Base-by-base conservation (phyloP, 2,888 invertebrate genomes). In the Steromphala cineraria region DNA sequence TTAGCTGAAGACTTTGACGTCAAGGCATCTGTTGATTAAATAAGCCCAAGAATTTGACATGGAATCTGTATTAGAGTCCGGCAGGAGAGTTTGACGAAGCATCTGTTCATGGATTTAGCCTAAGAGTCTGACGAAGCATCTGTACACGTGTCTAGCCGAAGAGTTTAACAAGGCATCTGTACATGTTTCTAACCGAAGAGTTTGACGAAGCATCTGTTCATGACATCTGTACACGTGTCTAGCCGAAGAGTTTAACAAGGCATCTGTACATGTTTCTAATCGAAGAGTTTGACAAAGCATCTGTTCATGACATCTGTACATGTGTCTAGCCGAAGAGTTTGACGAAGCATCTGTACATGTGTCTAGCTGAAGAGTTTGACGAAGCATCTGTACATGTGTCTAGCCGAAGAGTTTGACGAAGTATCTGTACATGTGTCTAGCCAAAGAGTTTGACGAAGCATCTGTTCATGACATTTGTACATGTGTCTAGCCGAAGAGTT, bases 381-480 rank as follows among this genome's bases (percentile, higher is more conserved):
- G 55, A 62, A 5, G 77, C 53, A 19, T 36, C 40, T 21, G 46
- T 46, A 46, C 10, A 10, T 46, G 46, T 10, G 13, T 5, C 46
- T 46, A 98, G 86, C 98, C 98, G 93, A 98, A 99, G 55, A 99
- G 95, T 93, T 98, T 99, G 86, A 98, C 98, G 93, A 99, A 99
- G 94, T 99, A 99, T 83, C 40, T 21, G 46, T 46, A 46, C 10
- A 10, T 46, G 46, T 10, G 13, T 5, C 46, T 46, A 98, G 86
- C 98, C 98, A 92, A 98, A 99, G 55, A 99, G 95, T 93, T 98
- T 99, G 86, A 98, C 98, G 93, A 99, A 99, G 94, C 99, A 99
- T 83, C n/a, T 36, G 46, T 56, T 40, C 19, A 56, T n/a, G 55
- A 62, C 53, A 19, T 36, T 21, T 21, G 46, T 46, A 46, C 10